Evolutionary conservation across 2,797 vertebrate genomes (phyloP).

Genomic region (Sebastes jordani): DNA sequence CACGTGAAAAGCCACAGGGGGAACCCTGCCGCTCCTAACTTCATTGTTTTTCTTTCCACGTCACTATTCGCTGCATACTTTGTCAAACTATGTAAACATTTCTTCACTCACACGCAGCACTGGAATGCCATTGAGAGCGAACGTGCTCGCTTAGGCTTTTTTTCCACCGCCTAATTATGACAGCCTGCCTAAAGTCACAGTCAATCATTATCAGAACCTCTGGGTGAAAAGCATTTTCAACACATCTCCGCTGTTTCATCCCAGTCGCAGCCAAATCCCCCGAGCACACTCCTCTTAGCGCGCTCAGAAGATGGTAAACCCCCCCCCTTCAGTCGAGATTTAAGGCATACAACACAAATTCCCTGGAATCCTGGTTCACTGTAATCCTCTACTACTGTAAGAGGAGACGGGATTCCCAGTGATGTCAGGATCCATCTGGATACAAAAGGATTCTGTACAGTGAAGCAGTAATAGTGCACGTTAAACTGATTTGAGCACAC

Average conservation of each 20-base stretch:
- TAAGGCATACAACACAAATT: constrained; percentile 69
- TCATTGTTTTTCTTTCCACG: constrained; percentile 55
- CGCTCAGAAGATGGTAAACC: constrained; percentile 63
- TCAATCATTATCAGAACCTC: constrained; percentile 44
- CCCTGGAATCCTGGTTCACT: constrained; percentile 52
- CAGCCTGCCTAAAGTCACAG: constrained; percentile 31
- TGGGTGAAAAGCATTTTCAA: constrained; percentile 26
- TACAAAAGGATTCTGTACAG: neutral
- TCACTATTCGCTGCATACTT: constrained; percentile 51
- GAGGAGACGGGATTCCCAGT: constrained; percentile 37
- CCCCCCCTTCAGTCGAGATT: constrained; percentile 66
- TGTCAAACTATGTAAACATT: constrained; percentile 70
- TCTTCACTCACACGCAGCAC: constrained; percentile 41
- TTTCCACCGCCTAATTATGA: constrained; percentile 44
- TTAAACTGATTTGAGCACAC: neutral
- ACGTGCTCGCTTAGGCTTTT: neutral
- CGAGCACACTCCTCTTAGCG: constrained; percentile 11
- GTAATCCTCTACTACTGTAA: constrained; percentile 57
- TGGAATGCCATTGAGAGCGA: constrained; percentile 52
- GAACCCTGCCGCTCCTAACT: neutral
- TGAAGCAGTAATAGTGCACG: neutral
- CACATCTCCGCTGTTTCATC: constrained; percentile 44
- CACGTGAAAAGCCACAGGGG: neutral
- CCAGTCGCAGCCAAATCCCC: constrained; percentile 45
- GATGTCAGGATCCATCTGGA: constrained; percentile 30